Evolutionary conservation across 2,888 invertebrate species (phyloP).

Genomic region (Drosophila diplacantha): DNA sequence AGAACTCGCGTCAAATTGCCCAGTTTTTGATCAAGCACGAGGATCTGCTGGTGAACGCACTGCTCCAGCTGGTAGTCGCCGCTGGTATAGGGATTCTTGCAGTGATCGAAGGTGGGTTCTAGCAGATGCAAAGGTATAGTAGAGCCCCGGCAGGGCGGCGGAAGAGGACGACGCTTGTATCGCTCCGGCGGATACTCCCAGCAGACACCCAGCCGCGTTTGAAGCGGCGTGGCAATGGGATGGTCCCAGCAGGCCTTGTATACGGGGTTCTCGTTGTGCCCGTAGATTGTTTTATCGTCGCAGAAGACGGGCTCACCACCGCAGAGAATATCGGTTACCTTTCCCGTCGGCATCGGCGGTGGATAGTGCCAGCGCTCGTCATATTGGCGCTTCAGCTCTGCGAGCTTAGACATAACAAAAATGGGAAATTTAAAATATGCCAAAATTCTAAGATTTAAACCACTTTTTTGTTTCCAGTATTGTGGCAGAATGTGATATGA

Average conservation of each 20-base stretch:
- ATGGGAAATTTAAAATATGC: slow-evolving; percentile 1
- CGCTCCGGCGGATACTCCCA: slow-evolving; percentile 64
- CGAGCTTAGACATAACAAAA: slow-evolving; percentile 27
- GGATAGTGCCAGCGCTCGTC: slow-evolving; percentile 55
- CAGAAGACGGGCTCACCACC: slow-evolving; percentile 11
- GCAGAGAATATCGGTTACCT: slow-evolving; percentile 41
- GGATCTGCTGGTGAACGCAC: slow-evolving; percentile 61
- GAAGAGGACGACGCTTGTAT: slow-evolving; percentile 49
- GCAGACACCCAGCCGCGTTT: slow-evolving; percentile 49
- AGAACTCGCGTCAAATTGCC: slow-evolving; percentile 36
- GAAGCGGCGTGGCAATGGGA: slow-evolving; percentile 16
- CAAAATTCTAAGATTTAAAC: neutral
- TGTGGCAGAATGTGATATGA: slow-evolving; percentile 74
- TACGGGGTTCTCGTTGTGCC: neutral
- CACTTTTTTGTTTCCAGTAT: slow-evolving; percentile 66
- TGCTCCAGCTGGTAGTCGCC: slow-evolving; percentile 61
- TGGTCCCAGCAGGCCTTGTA: slow-evolving; percentile 53
- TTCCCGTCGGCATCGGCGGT: slow-evolving; percentile 22
- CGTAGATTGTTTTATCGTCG: slow-evolving; percentile 18
- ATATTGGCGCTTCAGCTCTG: slow-evolving; percentile 41
- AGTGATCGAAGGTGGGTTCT: slow-evolving; percentile 50
- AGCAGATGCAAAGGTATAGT: slow-evolving; percentile 35
- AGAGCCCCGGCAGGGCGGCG: slow-evolving; percentile 56
- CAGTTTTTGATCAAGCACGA: slow-evolving; percentile 51
- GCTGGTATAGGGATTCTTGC: slow-evolving; percentile 59